Conservation (phyloP, 1,140 invertebrate species). For the Fopius arisanus region DNA sequence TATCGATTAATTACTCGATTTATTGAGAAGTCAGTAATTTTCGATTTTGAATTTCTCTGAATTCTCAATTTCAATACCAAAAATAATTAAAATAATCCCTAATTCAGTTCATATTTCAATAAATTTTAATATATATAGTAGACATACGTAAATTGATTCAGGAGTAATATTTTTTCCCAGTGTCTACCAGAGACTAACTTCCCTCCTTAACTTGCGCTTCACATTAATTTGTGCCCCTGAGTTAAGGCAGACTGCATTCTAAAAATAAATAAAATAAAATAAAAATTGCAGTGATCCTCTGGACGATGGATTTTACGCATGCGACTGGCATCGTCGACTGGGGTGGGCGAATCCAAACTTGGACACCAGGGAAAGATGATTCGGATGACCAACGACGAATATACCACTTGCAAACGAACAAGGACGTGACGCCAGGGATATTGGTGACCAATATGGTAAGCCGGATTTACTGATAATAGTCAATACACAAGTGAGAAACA, state of each 20-base stretch:
- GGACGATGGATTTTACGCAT: constrained; percentile 34
- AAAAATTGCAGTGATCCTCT: background rate
- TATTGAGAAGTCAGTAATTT: too few species aligned
- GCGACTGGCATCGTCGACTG: constrained; percentile 39
- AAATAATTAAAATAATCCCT: too few species aligned
- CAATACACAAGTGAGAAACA: constrained; percentile 38
- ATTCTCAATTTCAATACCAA: too few species aligned
- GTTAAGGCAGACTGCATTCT: too few species aligned
- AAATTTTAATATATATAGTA: too few species aligned
- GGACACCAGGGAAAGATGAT: constrained; percentile 31
- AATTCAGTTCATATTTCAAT: too few species aligned
- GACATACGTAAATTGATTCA: too few species aligned
- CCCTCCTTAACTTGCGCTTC: too few species aligned
- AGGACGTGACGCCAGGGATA: constrained; percentile 30
- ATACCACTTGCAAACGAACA: constrained; percentile 21
- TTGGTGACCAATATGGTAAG: constrained; percentile 29
- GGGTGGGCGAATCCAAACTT: constrained; percentile 35
- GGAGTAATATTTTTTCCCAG: too few species aligned
- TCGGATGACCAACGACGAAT: constrained; percentile 23
- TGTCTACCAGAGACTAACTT: too few species aligned
- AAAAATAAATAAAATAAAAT: constrained; percentile 3
- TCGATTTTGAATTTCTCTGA: too few species aligned
- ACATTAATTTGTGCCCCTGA: background rate
- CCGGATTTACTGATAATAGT: constrained; percentile 40
- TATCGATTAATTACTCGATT: too few species aligned